Evolutionary conservation across 1,140 invertebrate species (phyloP).

Genomic region (Nixonia krombeini): DNA sequence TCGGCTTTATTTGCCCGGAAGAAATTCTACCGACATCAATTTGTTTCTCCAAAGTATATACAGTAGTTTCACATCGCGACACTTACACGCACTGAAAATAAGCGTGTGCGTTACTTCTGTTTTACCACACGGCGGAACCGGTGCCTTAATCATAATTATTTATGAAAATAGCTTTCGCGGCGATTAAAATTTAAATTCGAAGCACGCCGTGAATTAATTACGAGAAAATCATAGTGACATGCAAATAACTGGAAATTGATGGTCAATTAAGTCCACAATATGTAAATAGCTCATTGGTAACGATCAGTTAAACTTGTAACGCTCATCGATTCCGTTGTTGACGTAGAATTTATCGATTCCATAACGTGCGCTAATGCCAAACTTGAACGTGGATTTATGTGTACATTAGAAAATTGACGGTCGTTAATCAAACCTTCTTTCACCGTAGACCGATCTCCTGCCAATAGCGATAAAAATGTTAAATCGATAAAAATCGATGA

Average conservation of each 20-base stretch:
- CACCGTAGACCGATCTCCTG: too few species aligned
- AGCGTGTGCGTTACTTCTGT: too few species aligned
- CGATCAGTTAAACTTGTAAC: conserved; percentile 33
- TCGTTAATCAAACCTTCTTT: too few species aligned
- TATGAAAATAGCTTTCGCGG: conserved; percentile 8
- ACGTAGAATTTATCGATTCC: conserved; percentile 38
- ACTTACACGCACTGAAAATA: too few species aligned
- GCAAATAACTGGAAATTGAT: conserved; percentile 48
- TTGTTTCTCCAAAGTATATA: background rate
- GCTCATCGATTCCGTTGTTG: conserved; percentile 40
- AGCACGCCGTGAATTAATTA: conserved; percentile 39
- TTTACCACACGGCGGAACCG: too few species aligned
- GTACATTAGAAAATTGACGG: too few species aligned
- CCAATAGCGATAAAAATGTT: too few species aligned
- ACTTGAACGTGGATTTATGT: conserved; percentile 17
- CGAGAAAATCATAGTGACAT: conserved; percentile 27
- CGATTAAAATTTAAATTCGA: conserved; percentile 31
- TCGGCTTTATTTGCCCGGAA: too few species aligned
- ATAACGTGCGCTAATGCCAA: conserved; percentile 32
- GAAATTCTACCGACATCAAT: too few species aligned
- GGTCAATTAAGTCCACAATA: conserved; percentile 44
- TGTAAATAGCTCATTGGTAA: conserved; percentile 38
- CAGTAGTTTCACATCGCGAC: too few species aligned
- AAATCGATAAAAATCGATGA: too few species aligned
- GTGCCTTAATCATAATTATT: background rate